A percentile compares a stretch with the other conserved stretches of the same genome.
phyloP scores from a whole-genome alignment of 1,140 invertebrate genomes.

The Drosophila takahashii region DNA sequence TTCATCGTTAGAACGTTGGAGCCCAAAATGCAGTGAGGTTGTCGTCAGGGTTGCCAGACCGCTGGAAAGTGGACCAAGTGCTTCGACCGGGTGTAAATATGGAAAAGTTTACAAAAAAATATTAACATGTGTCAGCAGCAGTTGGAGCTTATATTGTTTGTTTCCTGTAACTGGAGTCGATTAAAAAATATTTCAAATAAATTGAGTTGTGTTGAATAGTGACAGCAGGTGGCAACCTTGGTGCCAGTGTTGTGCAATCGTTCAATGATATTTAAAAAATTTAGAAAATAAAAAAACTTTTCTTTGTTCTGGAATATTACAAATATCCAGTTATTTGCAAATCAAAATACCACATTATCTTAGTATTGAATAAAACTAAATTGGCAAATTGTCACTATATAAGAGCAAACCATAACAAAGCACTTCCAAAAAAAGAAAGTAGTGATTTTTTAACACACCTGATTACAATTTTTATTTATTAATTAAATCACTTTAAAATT shows the following conservation, averaged over 20 bases:
- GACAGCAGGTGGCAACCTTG: too few species aligned
- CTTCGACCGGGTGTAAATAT: neutral
- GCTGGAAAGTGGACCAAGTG: neutral
- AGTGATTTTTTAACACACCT: too few species aligned
- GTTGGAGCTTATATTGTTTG: neutral
- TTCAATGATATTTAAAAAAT: neutral
- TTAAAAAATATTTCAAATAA: neutral
- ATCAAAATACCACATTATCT: too few species aligned
- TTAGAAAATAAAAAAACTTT: neutral
- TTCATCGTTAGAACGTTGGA: slow-evolving; percentile 42
- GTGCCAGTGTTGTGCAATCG: neutral
- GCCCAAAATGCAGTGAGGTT: slow-evolving; percentile 50
- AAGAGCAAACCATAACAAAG: neutral
- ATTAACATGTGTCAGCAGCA: too few species aligned
- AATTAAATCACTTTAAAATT: too few species aligned
- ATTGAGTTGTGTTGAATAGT: neutral
- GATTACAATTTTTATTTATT: too few species aligned
- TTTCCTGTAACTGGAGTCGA: neutral
- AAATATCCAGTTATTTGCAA: too few species aligned
- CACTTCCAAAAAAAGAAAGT: neutral
- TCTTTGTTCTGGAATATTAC: too few species aligned
- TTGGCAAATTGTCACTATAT: neutral
- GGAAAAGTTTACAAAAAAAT: neutral
- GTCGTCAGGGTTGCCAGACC: slow-evolving; percentile 32
- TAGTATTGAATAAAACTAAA: too few species aligned